Evolutionary conservation across 2,797 vertebrate genomes (phyloP).

Genomic region (Hoplostethus mediterraneus): DNA sequence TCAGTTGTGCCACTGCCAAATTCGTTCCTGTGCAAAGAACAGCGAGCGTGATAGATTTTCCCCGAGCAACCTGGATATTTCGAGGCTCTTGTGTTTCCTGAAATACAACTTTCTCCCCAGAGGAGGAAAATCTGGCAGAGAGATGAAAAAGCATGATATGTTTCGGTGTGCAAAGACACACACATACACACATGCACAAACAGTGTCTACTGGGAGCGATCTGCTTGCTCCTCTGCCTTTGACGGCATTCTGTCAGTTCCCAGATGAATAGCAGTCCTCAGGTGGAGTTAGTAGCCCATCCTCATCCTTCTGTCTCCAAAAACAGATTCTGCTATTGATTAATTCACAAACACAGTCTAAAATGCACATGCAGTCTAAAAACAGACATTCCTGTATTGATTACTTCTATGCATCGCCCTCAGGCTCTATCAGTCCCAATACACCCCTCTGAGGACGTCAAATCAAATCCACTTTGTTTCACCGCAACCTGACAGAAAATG

Average conservation of each 20-base stretch:
- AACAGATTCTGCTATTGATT: constrained; percentile 74
- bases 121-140: constrained; percentile 52
- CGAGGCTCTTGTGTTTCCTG: constrained; percentile 59
- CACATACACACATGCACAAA: constrained; percentile 26
- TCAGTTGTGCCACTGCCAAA: constrained; percentile 53
- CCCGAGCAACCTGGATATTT: constrained; percentile 66
- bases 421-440: constrained; percentile 32
- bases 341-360: constrained; percentile 56
- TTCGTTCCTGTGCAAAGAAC: constrained; percentile 58
- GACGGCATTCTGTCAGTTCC: constrained; percentile 47
- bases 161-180: constrained; percentile 31
- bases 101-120: constrained; percentile 68
- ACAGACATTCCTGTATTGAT: constrained; percentile 74
- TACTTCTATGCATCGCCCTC: constrained; percentile 55
- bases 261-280: constrained; percentile 66
- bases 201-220: constrained; percentile 41
- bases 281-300: constrained; percentile 57
- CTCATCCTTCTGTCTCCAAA: constrained; percentile 39
- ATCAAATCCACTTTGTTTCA: constrained; percentile 49
- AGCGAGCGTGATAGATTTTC: constrained; percentile 60
- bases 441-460: constrained; percentile 56
- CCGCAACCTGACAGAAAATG: neutral
- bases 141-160: constrained; percentile 43
- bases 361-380: constrained; percentile 64
- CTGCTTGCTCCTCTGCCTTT: constrained; percentile 24